These are phyloP conservation scores for Hoplostethus atlanticus DNA, from an alignment of 2,797 vertebrate genomes.

Conservation along the genomic window DNA sequence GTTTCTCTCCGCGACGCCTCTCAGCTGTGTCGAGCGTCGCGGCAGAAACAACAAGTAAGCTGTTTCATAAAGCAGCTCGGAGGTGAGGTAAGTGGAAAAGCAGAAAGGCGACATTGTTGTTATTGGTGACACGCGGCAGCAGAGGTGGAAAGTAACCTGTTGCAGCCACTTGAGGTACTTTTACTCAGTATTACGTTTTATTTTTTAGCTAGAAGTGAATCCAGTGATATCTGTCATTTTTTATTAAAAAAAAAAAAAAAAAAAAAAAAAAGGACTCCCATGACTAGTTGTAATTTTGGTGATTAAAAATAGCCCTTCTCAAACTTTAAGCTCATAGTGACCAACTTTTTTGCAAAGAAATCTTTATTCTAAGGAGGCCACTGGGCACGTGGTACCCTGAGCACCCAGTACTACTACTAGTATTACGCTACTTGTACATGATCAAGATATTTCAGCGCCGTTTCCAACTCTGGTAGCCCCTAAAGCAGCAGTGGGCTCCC, in stretches of 20 bases:
- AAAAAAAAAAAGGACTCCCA: too few relatives aligned
- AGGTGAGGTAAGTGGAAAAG: conserved; percentile 82
- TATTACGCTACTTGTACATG: background rate
- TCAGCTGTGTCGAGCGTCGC: conserved; percentile 59
- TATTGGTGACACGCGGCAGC: conserved; percentile 33
- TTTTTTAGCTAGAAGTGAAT: too few relatives aligned
- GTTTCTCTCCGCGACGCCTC: conserved; percentile 44
- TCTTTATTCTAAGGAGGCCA: too few relatives aligned
- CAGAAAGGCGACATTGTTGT: conserved; percentile 63
- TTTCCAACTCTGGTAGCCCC: conserved; percentile 37
- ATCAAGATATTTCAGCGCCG: conserved; percentile 30
- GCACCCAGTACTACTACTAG: background rate
- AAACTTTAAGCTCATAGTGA: conserved; percentile 13
- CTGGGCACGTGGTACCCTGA: conserved; percentile 26
- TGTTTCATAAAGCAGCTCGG: conserved; percentile 67
- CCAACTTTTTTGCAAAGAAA: too few relatives aligned
- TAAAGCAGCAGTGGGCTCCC: conserved; percentile 21
- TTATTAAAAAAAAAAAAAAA: too few relatives aligned
- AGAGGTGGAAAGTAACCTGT: background rate
- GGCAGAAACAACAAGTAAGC: conserved; percentile 69
- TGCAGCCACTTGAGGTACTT: background rate
- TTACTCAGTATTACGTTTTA: too few relatives aligned
- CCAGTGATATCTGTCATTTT: too few relatives aligned
- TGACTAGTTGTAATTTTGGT: too few relatives aligned
- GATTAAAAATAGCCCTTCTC: background rate